Evolutionary conservation across 2,113 vertebrate genomes (phyloP), one percentile per base, ranked within the genome.

Genomic region (Rhabdornis inornatus): DNA sequence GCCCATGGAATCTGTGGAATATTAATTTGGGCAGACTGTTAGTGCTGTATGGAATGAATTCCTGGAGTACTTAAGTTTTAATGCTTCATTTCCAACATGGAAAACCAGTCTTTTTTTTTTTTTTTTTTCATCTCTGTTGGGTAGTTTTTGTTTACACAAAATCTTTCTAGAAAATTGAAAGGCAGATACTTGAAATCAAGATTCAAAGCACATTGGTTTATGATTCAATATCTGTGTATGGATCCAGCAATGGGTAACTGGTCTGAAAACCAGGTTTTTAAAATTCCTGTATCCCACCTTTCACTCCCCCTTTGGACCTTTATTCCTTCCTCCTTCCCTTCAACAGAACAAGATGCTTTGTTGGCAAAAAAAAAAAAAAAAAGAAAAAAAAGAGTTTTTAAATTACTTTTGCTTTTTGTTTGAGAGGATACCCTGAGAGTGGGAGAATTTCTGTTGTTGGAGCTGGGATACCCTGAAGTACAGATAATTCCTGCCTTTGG

Each of bases 171-270:
- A 90, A 82, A 97, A 94, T 69, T 65, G 87, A 60, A 97, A 89
- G 13, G 42, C 95, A 96, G 91, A 93, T 98, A 97, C 97, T 97
- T 98, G 98, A 97, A 97, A 55, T 90, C 92, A 95, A 69, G 74
- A 94, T 64, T 94, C 50, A 90, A 74, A 97, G 97, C 98, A 97
- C 96, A 96, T 92, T 97, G 97, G 92, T 96, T 97, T 92, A 2
- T 87, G 94, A 93, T 91, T 87, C 13, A 45, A 17, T 96, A 86
- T 76, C 78, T 87, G 78, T 92, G 61, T 82, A 72, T 91, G 53
- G 69, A 77, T 92, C 92, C 95, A 91, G 92, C 74, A 44, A 12
- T 40, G 95, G 83, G 83, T 78, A 65, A 81, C 90, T 91, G 86
- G 88, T 72, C 30, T 83, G 69, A 40, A 65, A 92, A 45, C 35